Evolutionary conservation across 2,888 invertebrate genomes (phyloP), one percentile per base, ranked within the genome.

Genomic region (Craniophora ligustri): DNA sequence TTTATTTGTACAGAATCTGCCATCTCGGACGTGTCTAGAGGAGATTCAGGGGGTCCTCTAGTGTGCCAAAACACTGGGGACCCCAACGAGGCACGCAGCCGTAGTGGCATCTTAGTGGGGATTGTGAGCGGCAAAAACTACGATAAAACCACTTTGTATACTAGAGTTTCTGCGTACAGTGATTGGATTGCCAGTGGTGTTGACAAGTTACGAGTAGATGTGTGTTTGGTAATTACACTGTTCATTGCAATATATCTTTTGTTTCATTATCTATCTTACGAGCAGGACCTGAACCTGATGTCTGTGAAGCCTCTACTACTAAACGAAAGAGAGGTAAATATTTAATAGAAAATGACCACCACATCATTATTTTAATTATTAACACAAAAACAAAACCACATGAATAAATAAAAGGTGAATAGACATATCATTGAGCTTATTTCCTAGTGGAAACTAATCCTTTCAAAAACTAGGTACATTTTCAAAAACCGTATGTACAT

Each of bases 21-120:
- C 2, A 0, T 56, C 2, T 18, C 65, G 0, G 73, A 72, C 26
- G 72, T 72, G 0, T 72, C 82, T 0, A 67, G 60, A 3, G 91
- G 90, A 0, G 91, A 91, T 53, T 91, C 91, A 0, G 91, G 90
- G 0, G 88, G 91, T 0, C 91, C 91, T 0, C 53, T 91, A 18
- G 71, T 76, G 1, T 91, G 91, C 46, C 68, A 55, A 2, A 70
- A 50, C 1, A 84, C 84, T 0, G 26, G 38, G 0, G 85, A 87
- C 19, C 73, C 81, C 0, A 66, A 31, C 0, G 84, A 85, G 35
- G 28, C 30, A 5, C 32, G 58, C 0, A 61, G 69, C 0, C 67
- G 58, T n/a, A n/a, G n/a, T 6, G 81, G 82, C 2, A 36, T 89
- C 1, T 50, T 91, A 10, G 86, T 81, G 0, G 91, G 91, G 0